phyloP scores from a whole-genome alignment of 1,140 invertebrate genomes.

The Ceratitis capitata region DNA sequence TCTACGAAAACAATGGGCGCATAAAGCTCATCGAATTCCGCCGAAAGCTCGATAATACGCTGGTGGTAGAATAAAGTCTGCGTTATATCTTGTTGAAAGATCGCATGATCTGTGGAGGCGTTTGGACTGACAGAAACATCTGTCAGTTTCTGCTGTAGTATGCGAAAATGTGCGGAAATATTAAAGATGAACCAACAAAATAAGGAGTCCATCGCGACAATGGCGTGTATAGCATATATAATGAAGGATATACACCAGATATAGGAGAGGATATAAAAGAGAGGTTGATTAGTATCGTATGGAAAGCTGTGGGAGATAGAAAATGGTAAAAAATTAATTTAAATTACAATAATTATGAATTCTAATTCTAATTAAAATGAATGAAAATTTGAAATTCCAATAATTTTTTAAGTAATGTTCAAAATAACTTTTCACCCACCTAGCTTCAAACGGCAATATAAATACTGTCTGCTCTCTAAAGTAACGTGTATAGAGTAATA shows the following conservation, averaged over 20 bases:
- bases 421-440: neutral
- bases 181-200: conserved; percentile 22
- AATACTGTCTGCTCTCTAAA: neutral
- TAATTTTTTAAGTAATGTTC: neutral
- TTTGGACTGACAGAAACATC: too few species aligned
- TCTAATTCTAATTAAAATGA: neutral
- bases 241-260: neutral
- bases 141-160: neutral
- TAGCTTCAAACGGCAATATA: neutral
- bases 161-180: neutral
- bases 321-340: too few species aligned
- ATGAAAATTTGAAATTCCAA: neutral
- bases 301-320: neutral
- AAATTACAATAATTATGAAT: neutral
- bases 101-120: neutral
- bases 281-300: neutral
- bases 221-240: neutral
- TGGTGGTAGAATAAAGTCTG: neutral
- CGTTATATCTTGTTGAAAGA: neutral
- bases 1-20: neutral
- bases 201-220: neutral
- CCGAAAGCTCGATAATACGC: neutral
- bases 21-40: neutral
- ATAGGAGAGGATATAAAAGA: neutral
- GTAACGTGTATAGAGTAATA: neutral